phyloP scores from a whole-genome alignment of 2,888 invertebrate genomes.

The Hybos culiciformis region DNA sequence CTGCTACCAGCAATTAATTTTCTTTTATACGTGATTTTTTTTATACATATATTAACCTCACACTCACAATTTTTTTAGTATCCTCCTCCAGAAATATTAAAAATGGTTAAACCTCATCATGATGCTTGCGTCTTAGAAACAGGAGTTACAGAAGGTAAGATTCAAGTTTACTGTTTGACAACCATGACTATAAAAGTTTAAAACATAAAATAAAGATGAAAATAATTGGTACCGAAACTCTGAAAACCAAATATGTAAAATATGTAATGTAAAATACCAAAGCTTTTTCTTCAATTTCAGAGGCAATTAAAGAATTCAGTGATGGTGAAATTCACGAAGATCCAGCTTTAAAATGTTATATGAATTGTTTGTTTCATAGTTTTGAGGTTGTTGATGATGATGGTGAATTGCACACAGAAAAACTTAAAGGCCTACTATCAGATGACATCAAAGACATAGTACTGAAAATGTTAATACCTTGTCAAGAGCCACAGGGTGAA shows the following conservation, averaged over 20 bases:
- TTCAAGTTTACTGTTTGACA: neutral
- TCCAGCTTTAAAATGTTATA: slow-evolving; percentile 33
- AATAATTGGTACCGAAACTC: too few species aligned
- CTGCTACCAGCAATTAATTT: too few species aligned
- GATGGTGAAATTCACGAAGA: slow-evolving; percentile 35
- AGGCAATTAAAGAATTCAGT: slow-evolving; percentile 33
- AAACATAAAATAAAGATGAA: too few species aligned
- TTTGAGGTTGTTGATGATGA: slow-evolving; percentile 31
- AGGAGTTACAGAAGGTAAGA: slow-evolving; percentile 29
- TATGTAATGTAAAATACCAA: too few species aligned
- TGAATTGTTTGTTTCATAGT: slow-evolving; percentile 34
- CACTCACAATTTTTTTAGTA: slow-evolving; percentile 23
- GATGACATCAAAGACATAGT: slow-evolving; percentile 24
- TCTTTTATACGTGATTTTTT: too few species aligned
- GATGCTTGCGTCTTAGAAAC: slow-evolving; percentile 28
- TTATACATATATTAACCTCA: too few species aligned
- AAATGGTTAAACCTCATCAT: slow-evolving; percentile 28
- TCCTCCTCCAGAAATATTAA: slow-evolving; percentile 28
- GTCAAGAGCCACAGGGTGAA: slow-evolving; percentile 30
- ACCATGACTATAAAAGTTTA: neutral
- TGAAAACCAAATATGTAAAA: too few species aligned
- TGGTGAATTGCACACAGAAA: slow-evolving; percentile 34
- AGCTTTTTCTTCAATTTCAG: slow-evolving; percentile 15
- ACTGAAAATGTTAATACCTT: slow-evolving; percentile 26
- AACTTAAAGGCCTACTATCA: slow-evolving; percentile 24